Base-by-base conservation (phyloP, 2,113 vertebrate genomes). In the Tenrec ecaudatus region DNA sequence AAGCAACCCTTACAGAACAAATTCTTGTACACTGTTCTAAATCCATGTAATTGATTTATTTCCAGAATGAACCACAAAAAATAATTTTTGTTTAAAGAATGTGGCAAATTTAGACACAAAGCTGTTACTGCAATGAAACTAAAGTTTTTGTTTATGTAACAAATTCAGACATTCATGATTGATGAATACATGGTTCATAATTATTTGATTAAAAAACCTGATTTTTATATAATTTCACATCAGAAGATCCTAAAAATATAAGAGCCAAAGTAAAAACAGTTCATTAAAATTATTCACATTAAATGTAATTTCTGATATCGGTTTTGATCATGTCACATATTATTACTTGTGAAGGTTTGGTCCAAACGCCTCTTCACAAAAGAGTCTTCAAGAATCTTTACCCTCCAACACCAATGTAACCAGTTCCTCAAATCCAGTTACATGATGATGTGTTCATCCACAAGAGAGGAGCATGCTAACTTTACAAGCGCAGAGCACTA, bases 91-190 rank as follows among this genome's bases (percentile, higher is more conserved):
- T 43, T 81, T 93, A 76, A 82, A 90, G 58, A 4, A 68, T 60
- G 53, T 83, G 64, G 81, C 83, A 80, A 94, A 40, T 36, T 77
- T 88, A 86, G n/a, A 71, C 23, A 91, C 47, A 94, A 27, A 87
- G 53, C 15, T 76, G n/a, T 40, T 66, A 89, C 14, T 79, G 79
- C 10, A 89, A 53, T 23, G n/a, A 86, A 76, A 86, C 31, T 53
- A 58, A 93, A 88, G 43, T 19, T 82, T 92, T 76, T 91, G 71
- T 76, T 29, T 29, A 53, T 38, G 16, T 83, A 69, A 85, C 27
- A 79, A 88, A 88, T 83, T 85, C 47, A 86, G 71, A 87, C 73
- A 88, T 22, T 38, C 17, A 47, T 19, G 19, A n/a, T 38, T 84
- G 86, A 94, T 25, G 64, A 79, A 90, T 57, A 66, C 20, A 60